Base-by-base conservation (phyloP, 2,113 vertebrate species). In the Etheostoma cragini region DNA sequence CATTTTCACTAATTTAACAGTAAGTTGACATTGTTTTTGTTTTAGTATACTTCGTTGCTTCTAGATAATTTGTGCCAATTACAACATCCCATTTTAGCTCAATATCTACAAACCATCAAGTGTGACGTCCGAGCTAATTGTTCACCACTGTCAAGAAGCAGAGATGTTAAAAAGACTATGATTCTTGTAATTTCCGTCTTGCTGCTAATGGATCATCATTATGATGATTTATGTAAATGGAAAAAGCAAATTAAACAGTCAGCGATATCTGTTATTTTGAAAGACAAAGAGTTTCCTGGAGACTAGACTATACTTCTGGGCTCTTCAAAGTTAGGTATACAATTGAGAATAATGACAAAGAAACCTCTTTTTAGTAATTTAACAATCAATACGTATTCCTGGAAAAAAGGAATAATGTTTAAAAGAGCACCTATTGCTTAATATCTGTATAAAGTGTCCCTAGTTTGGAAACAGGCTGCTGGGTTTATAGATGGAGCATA, bases 161-260 rank as follows among this genome's bases (percentile, higher is more conserved):
- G 69, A 26, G 60, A 73, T 61, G 45, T 69, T 78, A 42, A 42
- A 38, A 11, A 42, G 10, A 42, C 38, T 11, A 11, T 10, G 38
- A 38, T 38, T 38, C 38, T 8, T 3, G 38, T 11, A 42, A 42
- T 42, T 42, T 11, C 38, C 10, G 0, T 78, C 56, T 72, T 64
- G 30, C 54, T 72, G 66, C 76, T 83, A 81, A 88, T 88, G 80
- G 74, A 69, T 75, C 71, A 78, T 84, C 81, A 74, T 83, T 75
- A 80, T 46, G 57, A 84, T 72, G 72, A 83, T 87, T 80, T 71
- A 69, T 49, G 72, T 65, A 80, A 82, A 78, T 74, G 81, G 47
- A 24, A 65, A 79, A 85, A 82, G 68, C 64, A 56, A 85, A 79
- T 86, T 76, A 87, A 69, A 66, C 22, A 47, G 47, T 77, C 30